Evolutionary conservation across 2,113 vertebrate species (phyloP).

Genomic region (Dicentrarchus labrax): DNA sequence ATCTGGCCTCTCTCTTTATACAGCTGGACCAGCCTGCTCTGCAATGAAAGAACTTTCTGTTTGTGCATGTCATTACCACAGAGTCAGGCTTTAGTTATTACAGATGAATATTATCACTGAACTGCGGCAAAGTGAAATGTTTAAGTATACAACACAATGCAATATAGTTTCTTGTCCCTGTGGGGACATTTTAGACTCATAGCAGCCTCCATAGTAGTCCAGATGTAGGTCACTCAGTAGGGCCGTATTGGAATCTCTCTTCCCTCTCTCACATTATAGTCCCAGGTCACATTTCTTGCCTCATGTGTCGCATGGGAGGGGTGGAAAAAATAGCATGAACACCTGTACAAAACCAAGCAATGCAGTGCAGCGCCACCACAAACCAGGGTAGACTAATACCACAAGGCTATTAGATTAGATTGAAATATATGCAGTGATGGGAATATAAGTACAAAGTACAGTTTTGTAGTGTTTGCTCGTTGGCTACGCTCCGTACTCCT

Average conservation of each 20-base stretch:
- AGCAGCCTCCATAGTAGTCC: no score
- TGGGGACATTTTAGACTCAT: no score
- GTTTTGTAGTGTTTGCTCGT: no score
- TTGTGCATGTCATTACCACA: neutral
- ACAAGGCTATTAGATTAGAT: no score
- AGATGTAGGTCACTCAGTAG: slow-evolving; percentile 16
- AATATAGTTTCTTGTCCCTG: no score
- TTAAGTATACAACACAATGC: neutral
- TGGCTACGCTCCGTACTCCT: no score
- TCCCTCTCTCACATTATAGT: neutral
- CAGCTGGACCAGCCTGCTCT: slow-evolving; percentile 41
- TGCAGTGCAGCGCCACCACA: no score
- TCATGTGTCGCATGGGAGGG: neutral
- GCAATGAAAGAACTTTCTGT: slow-evolving; percentile 8
- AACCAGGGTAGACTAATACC: no score
- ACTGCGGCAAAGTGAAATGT: neutral
- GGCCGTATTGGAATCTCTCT: neutral
- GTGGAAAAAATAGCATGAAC: no score
- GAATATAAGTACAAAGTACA: no score
- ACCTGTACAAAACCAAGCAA: no score
- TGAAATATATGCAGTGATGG: no score
- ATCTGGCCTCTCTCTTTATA: slow-evolving; percentile 54
- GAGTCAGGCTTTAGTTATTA: slow-evolving; percentile 17
- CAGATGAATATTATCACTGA: neutral
- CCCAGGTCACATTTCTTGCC: neutral